Evolutionary conservation across 2,797 vertebrate genomes (phyloP).

Genomic region (Emydoidea blandingii): DNA sequence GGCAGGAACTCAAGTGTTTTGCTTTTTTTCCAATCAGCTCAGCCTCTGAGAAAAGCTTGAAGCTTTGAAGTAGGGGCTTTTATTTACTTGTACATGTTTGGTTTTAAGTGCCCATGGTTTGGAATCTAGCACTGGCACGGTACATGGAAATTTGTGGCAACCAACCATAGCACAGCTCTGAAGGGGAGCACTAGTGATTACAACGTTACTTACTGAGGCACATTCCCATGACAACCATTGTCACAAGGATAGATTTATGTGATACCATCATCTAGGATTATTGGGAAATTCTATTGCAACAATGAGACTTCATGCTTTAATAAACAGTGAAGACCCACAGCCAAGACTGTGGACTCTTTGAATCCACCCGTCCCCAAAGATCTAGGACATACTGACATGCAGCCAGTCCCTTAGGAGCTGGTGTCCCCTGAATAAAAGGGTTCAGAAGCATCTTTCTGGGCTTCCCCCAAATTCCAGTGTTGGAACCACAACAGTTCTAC

Average conservation of each 20-base stretch:
- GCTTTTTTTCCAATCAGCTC: not conserved
- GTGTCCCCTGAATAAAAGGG: not conserved
- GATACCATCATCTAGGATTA: not conserved
- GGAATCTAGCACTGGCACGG: not conserved
- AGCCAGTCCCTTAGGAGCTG: not conserved
- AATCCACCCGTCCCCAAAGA: not conserved
- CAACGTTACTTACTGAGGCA: slow-evolving; percentile 7
- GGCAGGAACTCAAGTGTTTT: not conserved
- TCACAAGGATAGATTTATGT: not conserved
- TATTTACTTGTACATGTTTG: not conserved
- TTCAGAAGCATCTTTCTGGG: not conserved
- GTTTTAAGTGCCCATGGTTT: not conserved
- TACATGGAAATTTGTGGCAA: not conserved
- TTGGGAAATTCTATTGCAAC: not conserved
- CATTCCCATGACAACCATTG: not conserved
- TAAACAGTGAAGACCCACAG: not conserved
- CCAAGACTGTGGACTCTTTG: not conserved
- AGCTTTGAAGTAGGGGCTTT: not conserved
- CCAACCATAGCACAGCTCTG: not conserved
- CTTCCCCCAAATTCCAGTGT: fast-evolving
- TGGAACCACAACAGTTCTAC: not conserved
- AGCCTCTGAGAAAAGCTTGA: not conserved
- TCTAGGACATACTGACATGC: not conserved
- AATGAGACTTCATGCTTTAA: not conserved
- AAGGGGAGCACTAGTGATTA: slow-evolving; percentile 25